Evolutionary conservation across 2,888 invertebrate genomes (phyloP), one percentile per base, ranked within the genome.

Genomic region (Ichneumoninae sp.): DNA sequence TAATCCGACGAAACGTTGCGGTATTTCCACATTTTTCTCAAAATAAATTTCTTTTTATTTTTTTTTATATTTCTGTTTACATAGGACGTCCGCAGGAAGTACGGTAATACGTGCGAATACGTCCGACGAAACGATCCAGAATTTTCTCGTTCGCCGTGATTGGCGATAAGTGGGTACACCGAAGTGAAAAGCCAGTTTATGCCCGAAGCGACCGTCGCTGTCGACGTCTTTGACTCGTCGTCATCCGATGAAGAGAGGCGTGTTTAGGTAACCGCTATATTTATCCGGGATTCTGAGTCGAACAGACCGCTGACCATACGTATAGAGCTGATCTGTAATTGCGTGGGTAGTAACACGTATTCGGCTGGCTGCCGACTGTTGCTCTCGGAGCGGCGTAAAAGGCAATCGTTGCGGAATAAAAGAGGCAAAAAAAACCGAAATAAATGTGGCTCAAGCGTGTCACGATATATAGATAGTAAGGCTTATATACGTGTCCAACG

Each of bases 261-360:
- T 78, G 81, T 84, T 84, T 84, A 81, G 81, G 84, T 81, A 81
- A 84, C 81, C 84, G 84, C 84, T 84, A 84, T 84, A 84, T 84
- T 84, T 84, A 81, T 78, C 84, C 84, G 40, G 81, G 69, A 81
- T 78, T 74, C 65, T 66, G 76, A 22, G 52, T 66, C 33, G 68
- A 66, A 69, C 60, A 81, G 74, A 69, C 74, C 26, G 57, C 74
- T 71, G 80, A 83, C 77, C 80, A 68, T 74, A 77, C 71, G 50
- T 65, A 78, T 47, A 76, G 50, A 76, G 74, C 57, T 30, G 80
- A 83, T 83, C 80, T 76, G 75, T 83, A 80, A 83, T 83, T 71
- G 84, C 81, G 84, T 84, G 81, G 84, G 84, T 50, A 74, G 84
- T 70, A 70, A 81, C 74, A 81, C 81, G 81, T 81, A 84, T 84